phyloP scores from a whole-genome alignment of 2,797 vertebrate species.

The Hydrolagus colliei region DNA sequence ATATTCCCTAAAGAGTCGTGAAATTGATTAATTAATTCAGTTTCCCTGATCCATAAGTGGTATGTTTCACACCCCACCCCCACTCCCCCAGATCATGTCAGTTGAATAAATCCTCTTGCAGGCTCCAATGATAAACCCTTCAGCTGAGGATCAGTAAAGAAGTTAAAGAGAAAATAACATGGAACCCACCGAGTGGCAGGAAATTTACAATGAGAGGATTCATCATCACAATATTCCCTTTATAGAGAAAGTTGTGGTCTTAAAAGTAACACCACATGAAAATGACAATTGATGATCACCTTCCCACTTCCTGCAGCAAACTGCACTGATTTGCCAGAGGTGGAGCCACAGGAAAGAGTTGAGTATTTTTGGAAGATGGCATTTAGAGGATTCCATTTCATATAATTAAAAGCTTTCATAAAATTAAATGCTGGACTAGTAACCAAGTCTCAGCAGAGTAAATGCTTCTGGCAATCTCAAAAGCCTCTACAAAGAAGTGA shows the following conservation, averaged over 20 bases:
- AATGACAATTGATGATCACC: not conserved
- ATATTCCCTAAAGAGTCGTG: not conserved
- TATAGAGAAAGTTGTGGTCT: not conserved
- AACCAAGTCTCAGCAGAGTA: conserved; percentile 86
- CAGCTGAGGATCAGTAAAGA: not conserved
- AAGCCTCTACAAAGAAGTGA: conserved; percentile 59
- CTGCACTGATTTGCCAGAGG: too few species aligned
- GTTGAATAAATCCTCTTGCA: not conserved
- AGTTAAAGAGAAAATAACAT: not conserved
- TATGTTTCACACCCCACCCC: not conserved
- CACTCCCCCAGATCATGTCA: not conserved
- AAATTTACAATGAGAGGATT: not conserved
- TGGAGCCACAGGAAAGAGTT: not conserved
- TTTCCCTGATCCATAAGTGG: not conserved
- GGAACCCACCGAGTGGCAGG: not conserved
- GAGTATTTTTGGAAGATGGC: not conserved
- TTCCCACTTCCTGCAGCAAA: not conserved
- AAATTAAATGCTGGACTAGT: conserved; percentile 43
- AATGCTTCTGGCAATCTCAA: conserved; percentile 79
- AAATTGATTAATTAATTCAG: not conserved
- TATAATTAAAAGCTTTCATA: conserved; percentile 91
- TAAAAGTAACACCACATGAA: not conserved
- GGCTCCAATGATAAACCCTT: not conserved
- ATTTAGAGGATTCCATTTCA: conserved; percentile 71
- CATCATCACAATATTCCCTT: not conserved